phyloP scores from a whole-genome alignment of 35 echinoderm and acorn worm species.

The Apostichopus japonicus region DNA sequence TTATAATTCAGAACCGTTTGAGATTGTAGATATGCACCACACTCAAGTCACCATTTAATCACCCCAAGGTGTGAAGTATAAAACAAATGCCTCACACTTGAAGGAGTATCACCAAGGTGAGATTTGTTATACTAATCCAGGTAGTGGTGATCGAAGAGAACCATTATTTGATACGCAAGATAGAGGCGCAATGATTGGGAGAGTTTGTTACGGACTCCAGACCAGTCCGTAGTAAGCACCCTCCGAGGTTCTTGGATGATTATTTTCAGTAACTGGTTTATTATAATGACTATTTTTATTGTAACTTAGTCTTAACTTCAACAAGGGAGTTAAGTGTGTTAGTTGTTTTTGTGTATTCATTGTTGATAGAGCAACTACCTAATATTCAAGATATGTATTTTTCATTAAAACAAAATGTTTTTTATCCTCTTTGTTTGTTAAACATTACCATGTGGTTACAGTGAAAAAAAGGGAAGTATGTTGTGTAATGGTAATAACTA shows the following conservation, averaged over 20 bases:
- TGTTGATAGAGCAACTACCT: no score
- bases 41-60: slow-evolving; percentile 48
- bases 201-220: background rate
- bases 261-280: background rate
- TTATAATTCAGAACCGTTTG: slow-evolving; percentile 51
- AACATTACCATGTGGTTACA: no score
- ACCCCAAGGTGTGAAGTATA: slow-evolving; percentile 58
- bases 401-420: no score
- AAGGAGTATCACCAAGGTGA: slow-evolving; percentile 33
- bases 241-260: background rate
- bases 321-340: no score
- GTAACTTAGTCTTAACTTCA: background rate
- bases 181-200: background rate
- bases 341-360: no score
- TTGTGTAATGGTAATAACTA: background rate
- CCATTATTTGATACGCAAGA: background rate
- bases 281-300: background rate
- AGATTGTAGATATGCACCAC: slow-evolving; percentile 51
- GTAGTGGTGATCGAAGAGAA: background rate
- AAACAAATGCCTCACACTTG: slow-evolving; percentile 60
- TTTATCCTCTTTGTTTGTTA: no score
- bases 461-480: background rate
- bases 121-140: background rate
- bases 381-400: no score
- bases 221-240: background rate